Conservation (phyloP, 2,888 invertebrate genomes). For the Ophioninae sp. region DNA sequence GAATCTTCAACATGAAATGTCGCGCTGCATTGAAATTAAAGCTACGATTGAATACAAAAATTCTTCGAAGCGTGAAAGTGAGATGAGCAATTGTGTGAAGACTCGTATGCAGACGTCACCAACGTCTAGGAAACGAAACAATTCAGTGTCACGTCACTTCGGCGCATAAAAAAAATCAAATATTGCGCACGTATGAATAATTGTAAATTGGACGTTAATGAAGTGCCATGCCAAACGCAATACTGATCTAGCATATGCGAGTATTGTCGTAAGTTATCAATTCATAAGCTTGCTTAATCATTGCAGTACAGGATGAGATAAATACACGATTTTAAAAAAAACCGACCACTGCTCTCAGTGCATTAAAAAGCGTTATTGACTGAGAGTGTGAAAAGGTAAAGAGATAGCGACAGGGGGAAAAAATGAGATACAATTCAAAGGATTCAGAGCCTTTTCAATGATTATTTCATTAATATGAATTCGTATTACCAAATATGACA, state of each 20-base stretch:
- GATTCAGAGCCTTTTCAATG: background rate
- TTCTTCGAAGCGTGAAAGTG: too few species aligned
- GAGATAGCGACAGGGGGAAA: slow-evolving; percentile 26
- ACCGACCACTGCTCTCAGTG: slow-evolving; percentile 48
- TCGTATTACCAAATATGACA: slow-evolving; percentile 34
- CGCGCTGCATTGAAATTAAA: background rate
- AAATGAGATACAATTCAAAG: slow-evolving; percentile 23
- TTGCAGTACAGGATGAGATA: slow-evolving; percentile 40
- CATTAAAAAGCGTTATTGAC: slow-evolving; percentile 46
- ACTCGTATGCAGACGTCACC: background rate
- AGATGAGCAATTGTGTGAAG: background rate
- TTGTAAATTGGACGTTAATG: slow-evolving; percentile 36
- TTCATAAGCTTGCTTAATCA: slow-evolving; percentile 55
- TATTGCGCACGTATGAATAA: slow-evolving; percentile 30
- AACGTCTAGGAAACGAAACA: slow-evolving; percentile 2
- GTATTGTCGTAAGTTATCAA: slow-evolving; percentile 42
- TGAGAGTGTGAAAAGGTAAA: slow-evolving; percentile 8
- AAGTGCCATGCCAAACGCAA: slow-evolving; percentile 55
- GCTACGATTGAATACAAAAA: background rate
- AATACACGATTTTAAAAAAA: slow-evolving; percentile 6
- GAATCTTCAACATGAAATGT: background rate
- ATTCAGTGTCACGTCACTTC: slow-evolving; percentile 29
- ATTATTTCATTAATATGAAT: background rate
- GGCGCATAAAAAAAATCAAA: slow-evolving; percentile 23
- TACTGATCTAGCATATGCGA: slow-evolving; percentile 51